Percentiles rank a stretch among this genome's conserved stretches.
Conservation (phyloP, 2,888 invertebrate species). For the Drosophila imparisetae region DNA sequence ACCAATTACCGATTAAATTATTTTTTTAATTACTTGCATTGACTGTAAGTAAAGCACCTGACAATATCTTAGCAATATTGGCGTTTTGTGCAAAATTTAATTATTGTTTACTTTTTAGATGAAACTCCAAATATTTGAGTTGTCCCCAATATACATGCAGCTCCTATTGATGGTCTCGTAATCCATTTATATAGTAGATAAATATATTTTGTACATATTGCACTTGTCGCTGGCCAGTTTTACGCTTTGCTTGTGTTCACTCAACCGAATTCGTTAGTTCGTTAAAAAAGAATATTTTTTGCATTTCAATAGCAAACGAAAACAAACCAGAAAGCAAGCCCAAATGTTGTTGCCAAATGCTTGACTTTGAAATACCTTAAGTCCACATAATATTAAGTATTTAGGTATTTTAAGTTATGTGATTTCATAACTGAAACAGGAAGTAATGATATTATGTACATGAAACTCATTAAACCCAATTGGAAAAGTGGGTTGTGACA, state of each 20-base stretch:
- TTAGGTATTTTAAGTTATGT: not conserved
- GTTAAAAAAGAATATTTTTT: constrained; percentile 72
- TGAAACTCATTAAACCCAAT: not conserved
- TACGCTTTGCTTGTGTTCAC: constrained; percentile 63
- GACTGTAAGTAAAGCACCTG: not conserved
- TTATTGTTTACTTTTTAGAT: constrained; percentile 40
- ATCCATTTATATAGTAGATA: constrained; percentile 63
- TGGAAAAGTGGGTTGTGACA: not conserved
- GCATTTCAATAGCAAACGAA: constrained; percentile 28
- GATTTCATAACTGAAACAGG: not conserved
- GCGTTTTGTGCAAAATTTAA: constrained; percentile 28
- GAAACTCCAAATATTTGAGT: constrained; percentile 44
- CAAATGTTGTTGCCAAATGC: not conserved
- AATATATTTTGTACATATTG: constrained; percentile 53
- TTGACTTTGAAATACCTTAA: constrained; percentile 12
- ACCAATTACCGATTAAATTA: not conserved
- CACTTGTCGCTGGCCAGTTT: constrained; percentile 31
- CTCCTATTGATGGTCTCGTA: constrained; percentile 26
- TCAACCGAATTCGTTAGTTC: constrained; percentile 67
- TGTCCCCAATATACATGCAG: constrained; percentile 20
- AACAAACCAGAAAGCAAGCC: not conserved
- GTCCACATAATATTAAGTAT: not conserved
- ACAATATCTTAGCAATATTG: not conserved
- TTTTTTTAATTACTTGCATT: not conserved
- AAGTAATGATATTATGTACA: not conserved